phyloP scores from a whole-genome alignment of 2,113 vertebrate species.

The Dissostichus mawsoni region DNA sequence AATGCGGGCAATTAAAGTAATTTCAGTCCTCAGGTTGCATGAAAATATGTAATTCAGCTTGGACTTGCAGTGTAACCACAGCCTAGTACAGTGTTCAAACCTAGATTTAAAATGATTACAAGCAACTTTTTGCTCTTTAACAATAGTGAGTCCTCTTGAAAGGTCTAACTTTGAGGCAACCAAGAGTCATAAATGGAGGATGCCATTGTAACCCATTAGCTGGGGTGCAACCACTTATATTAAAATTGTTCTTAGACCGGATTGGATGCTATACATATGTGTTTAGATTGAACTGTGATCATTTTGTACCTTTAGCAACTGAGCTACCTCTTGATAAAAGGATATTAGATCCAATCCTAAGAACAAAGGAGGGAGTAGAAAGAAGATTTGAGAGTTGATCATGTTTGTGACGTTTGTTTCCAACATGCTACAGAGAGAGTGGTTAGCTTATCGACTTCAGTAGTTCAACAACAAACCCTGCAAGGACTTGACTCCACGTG shows the following conservation, averaged over 20 bases:
- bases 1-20: conserved; percentile 8
- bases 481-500: too few species aligned
- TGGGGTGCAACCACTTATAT: neutral
- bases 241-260: neutral
- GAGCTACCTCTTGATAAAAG: neutral
- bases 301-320: neutral
- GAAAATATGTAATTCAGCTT: neutral
- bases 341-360: too few species aligned
- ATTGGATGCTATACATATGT: neutral
- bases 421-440: too few species aligned
- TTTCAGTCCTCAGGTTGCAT: neutral
- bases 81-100: neutral
- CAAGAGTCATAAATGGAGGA: neutral
- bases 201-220: neutral
- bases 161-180: neutral
- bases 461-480: too few species aligned
- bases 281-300: neutral
- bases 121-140: too few species aligned
- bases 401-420: too few species aligned
- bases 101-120: neutral
- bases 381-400: too few species aligned
- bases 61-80: neutral
- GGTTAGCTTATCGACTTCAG: too few species aligned
- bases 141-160: neutral
- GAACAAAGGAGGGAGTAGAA: too few species aligned